Evolutionary conservation across 2,113 vertebrate species (phyloP), one percentile per base, ranked within the genome.

Genomic region (Takifugu bimaculatus): DNA sequence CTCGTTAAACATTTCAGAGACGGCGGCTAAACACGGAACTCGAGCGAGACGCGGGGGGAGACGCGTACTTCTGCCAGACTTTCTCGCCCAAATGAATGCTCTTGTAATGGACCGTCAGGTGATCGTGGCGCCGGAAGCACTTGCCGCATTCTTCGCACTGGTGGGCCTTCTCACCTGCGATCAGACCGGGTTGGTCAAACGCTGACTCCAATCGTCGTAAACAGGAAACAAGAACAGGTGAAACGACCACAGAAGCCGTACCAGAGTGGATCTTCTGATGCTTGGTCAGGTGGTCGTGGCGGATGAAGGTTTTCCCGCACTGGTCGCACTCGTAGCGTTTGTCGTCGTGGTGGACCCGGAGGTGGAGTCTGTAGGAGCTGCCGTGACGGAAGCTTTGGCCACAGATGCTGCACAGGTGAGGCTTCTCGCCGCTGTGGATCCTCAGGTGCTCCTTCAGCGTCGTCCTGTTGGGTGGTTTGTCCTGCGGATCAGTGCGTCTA

Each of bases 141-240:
- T 98, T 99, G 5, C 97, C 97, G 82, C 97, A 99, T 74, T 98
- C 96, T 75, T 99, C 97, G 83, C 97, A 98, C 51, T 99, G 97
- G 84, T 99, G 96, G 2, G 95, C 96, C 85, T 97, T 96, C 84
- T 99, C 97, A 67, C 94, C 97, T 99, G 68, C 27, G 54, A 60
- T 29, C 5, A 10, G 35, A 39, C 35, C 7, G 35, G 7, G 35
- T 10, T 10, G 2, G 35, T 39, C 11, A 39, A 39, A 5, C 5
- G 0, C 0, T 5, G 32, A 11, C 2, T 55, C 13, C 13, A 6
- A 15, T n/a, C 15, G 14, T 20, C 20, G 20, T 20, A 20, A 20
- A 20, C 20, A 20, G 3, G 4, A 47, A 13, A 47, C 15, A 5
- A 4, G 1, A 45, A 12, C 10, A 13, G 44, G 15, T 4, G 15